Conservation (phyloP, 2,113 vertebrate genomes). For the Ptilorrhoa leucosticta region DNA sequence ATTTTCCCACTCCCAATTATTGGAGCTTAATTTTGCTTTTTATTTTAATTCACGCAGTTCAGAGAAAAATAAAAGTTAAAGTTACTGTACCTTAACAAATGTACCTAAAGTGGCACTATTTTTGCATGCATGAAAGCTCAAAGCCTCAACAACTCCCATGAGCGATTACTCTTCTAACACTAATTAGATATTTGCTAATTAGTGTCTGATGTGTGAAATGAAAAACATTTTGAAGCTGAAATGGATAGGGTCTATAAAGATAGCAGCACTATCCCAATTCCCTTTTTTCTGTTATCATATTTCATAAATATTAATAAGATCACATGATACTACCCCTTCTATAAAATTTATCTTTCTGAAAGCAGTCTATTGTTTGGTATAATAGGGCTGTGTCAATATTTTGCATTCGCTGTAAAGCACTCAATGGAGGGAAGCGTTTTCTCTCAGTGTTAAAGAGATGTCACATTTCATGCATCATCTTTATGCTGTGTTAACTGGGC, state of each 20-base stretch:
- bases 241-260: constrained; percentile 81
- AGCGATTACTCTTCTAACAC: constrained; percentile 93
- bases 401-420: constrained; percentile 76
- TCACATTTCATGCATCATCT: constrained; percentile 75
- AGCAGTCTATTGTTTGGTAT: constrained; percentile 76
- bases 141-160: constrained; percentile 83
- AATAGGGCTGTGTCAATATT: constrained; percentile 83
- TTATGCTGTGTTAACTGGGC: constrained; percentile 58
- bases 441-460: constrained; percentile 74
- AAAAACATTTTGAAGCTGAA: constrained; percentile 89
- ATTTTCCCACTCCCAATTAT: neutral
- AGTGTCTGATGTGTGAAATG: constrained; percentile 90
- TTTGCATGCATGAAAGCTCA: constrained; percentile 80
- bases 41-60: constrained; percentile 52
- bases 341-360: constrained; percentile 75
- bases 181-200: constrained; percentile 97
- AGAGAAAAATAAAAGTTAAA: constrained; percentile 76
- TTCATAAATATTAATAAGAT: constrained; percentile 87
- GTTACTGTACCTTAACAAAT: constrained; percentile 82
- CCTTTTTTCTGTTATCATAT: constrained; percentile 80
- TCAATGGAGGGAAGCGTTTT: constrained; percentile 71
- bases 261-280: constrained; percentile 76
- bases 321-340: constrained; percentile 76
- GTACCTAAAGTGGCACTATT: constrained; percentile 77
- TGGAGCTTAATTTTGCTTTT: constrained; percentile 38